Conservation (phyloP, 2,888 invertebrate genomes). For the Agrotis exclamationis region DNA sequence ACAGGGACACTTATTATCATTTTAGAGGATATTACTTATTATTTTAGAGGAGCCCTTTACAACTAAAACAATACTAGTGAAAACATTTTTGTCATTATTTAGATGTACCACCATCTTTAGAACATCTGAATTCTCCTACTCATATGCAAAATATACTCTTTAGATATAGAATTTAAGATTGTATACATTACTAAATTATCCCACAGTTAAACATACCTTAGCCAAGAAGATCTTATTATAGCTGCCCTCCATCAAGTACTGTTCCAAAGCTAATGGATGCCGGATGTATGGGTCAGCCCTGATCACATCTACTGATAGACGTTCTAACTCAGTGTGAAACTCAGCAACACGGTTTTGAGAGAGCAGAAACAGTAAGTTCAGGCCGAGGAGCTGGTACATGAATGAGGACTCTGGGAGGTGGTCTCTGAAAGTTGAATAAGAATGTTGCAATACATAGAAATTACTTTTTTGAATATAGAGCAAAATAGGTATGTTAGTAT, state of each 20-base stretch:
- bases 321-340: slow-evolving; percentile 99
- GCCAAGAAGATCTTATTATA: slow-evolving; percentile 99
- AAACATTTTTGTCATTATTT: too few relatives aligned
- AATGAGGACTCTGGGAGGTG: slow-evolving; percentile 97
- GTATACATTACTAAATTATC: background rate
- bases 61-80: too few relatives aligned
- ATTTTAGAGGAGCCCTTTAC: too few relatives aligned
- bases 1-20: too few relatives aligned
- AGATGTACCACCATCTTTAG: too few relatives aligned
- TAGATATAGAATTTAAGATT: too few relatives aligned
- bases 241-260: slow-evolving; percentile 99
- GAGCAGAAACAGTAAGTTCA: slow-evolving; percentile 97
- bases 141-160: too few relatives aligned
- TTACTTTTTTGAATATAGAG: too few relatives aligned
- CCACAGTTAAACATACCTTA: slow-evolving; percentile 88
- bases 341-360: slow-evolving; percentile 99
- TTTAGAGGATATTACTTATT: too few relatives aligned
- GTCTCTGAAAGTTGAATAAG: slow-evolving; percentile 79
- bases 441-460: too few relatives aligned
- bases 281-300: slow-evolving; percentile 98
- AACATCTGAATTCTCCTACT: too few relatives aligned
- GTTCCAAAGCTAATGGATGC: slow-evolving; percentile 98
- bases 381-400: slow-evolving; percentile 98
- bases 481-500: too few relatives aligned
- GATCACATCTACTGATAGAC: slow-evolving; percentile 97